Percentiles rank a stretch among this genome's conserved stretches.
phyloP scores from a whole-genome alignment of 1,140 invertebrate genomes.

The Ptiloglossa arizonensis region DNA sequence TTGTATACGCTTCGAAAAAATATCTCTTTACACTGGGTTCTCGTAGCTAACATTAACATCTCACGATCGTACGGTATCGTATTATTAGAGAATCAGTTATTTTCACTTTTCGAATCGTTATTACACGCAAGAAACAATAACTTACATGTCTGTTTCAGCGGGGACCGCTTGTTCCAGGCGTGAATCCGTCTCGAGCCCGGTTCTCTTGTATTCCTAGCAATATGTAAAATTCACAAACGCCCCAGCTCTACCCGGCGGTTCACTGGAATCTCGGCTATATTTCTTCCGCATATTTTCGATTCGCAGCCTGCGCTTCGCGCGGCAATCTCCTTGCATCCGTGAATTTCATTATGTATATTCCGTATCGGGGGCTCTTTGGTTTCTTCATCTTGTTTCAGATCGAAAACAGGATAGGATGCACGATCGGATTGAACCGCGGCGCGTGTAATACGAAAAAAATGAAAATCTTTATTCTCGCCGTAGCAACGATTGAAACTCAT shows the following conservation, averaged over 20 bases:
- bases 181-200: not conserved
- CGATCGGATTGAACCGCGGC: not conserved
- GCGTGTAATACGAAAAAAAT: no score
- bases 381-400: not conserved
- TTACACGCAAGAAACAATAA: slow-evolving; percentile 20
- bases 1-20: no score
- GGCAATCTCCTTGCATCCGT: slow-evolving; percentile 25
- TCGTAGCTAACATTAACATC: no score
- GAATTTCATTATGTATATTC: slow-evolving; percentile 52
- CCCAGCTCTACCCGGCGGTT: not conserved
- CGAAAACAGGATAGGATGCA: slow-evolving; percentile 2
- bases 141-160: slow-evolving; percentile 8
- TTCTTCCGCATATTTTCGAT: slow-evolving; percentile 52
- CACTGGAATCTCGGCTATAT: slow-evolving; percentile 37
- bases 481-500: no score
- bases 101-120: not conserved
- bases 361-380: slow-evolving; percentile 9
- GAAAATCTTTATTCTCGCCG: no score
- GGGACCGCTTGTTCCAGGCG: not conserved
- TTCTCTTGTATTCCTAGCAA: not conserved
- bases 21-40: no score
- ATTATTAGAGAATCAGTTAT: no score
- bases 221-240: slow-evolving; percentile 51
- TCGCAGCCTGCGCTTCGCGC: slow-evolving; percentile 35
- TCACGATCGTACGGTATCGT: no score